Conservation (phyloP, 2,113 vertebrate genomes). For the Sterrhoptilus dennistouni region DNA sequence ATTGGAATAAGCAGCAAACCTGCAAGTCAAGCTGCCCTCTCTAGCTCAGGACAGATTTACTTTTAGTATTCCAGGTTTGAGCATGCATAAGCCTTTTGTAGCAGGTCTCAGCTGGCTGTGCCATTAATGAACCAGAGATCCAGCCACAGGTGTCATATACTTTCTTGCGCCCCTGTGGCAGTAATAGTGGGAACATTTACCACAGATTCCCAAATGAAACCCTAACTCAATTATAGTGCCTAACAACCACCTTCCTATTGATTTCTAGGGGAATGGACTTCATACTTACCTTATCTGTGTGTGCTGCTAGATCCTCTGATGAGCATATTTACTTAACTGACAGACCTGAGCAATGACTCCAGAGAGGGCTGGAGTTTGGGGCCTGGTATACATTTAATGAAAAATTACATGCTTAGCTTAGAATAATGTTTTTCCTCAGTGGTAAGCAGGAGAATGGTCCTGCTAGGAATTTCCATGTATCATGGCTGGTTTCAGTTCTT, state of each 20-base stretch:
- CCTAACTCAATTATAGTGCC: neutral
- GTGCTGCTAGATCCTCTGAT: neutral
- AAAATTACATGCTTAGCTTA: neutral
- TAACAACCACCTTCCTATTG: neutral
- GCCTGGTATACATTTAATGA: neutral
- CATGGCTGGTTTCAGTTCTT: neutral
- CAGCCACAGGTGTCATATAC: rapidly evolving
- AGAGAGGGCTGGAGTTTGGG: neutral
- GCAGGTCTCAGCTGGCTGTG: neutral
- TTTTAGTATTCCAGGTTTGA: neutral
- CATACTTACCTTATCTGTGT: neutral
- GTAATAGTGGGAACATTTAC: neutral
- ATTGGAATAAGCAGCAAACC: neutral
- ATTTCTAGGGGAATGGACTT: neutral
- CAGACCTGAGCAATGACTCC: neutral
- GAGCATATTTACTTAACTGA: conserved; percentile 17
- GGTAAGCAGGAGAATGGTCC: neutral
- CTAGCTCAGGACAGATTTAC: neutral
- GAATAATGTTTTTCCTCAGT: neutral
- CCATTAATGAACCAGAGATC: neutral
- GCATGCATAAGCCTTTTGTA: neutral
- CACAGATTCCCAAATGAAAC: neutral
- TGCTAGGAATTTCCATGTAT: neutral
- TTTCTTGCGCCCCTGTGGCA: neutral
- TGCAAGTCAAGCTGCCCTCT: neutral